These are phyloP conservation scores for Drosophila limbata DNA, from an alignment of 2,888 invertebrate species.

Conservation along the genomic window DNA sequence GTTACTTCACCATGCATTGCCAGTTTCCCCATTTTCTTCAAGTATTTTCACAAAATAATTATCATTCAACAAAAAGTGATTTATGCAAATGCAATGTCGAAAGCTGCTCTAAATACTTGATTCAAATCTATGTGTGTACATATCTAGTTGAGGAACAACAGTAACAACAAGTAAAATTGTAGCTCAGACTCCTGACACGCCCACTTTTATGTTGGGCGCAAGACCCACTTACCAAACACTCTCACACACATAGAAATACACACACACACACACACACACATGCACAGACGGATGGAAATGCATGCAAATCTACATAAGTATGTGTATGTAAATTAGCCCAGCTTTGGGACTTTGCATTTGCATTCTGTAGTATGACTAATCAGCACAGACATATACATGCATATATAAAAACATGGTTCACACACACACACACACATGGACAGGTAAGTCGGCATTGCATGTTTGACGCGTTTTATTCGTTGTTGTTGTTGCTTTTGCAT, in stretches of 20 bases:
- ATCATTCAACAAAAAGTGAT: slow-evolving; percentile 32
- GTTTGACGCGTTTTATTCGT: slow-evolving; percentile 53
- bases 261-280: slow-evolving; percentile 32
- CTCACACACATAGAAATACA: slow-evolving; percentile 17
- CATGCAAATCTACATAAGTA: slow-evolving; percentile 40
- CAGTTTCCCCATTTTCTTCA: slow-evolving; percentile 20
- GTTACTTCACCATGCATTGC: slow-evolving; percentile 35
- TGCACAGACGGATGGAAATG: slow-evolving; percentile 23
- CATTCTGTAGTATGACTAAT: slow-evolving; percentile 74
- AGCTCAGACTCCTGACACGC: slow-evolving; percentile 41
- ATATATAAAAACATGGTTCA: slow-evolving; percentile 8
- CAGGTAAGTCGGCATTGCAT: slow-evolving; percentile 42
- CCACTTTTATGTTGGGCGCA: slow-evolving; percentile 18
- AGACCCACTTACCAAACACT: slow-evolving; percentile 63
- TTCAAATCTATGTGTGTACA: neutral
- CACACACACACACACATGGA: slow-evolving; percentile 8
- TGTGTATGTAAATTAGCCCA: slow-evolving; percentile 69
- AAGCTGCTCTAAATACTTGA: slow-evolving; percentile 49
- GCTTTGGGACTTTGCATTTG: slow-evolving; percentile 56
- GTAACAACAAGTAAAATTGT: slow-evolving; percentile 23
- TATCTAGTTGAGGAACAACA: slow-evolving; percentile 18
- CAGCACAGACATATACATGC: slow-evolving; percentile 44
- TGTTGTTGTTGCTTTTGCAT: slow-evolving; percentile 27
- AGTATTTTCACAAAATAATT: slow-evolving; percentile 33
- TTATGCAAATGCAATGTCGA: slow-evolving; percentile 49